Percentiles rank a stretch among this genome's conserved stretches.
These are phyloP conservation scores for Troglohyphantes excavatus DNA, from an alignment of 2,888 invertebrate genomes.

Conservation along the genomic window DNA sequence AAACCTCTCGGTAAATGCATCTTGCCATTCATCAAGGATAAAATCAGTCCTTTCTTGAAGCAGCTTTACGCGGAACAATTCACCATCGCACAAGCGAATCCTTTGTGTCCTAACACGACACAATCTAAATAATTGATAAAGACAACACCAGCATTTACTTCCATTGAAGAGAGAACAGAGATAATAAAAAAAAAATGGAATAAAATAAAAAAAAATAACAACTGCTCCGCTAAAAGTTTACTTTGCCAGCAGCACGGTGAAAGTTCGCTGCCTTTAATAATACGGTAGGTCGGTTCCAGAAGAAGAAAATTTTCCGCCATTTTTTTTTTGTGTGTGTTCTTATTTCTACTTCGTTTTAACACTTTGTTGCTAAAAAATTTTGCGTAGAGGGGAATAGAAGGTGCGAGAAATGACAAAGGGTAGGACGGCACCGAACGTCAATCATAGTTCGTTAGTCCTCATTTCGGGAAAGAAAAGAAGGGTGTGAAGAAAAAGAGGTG, in stretches of 20 bases:
- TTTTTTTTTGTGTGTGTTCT: background rate
- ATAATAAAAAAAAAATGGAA: constrained; percentile 7
- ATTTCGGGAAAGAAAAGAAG: constrained; percentile 67
- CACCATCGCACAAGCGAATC: background rate
- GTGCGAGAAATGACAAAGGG: constrained; percentile 24
- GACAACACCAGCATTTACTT: constrained; percentile 65
- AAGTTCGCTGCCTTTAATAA: constrained; percentile 67
- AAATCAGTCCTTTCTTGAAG: too few relatives aligned
- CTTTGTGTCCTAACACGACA: constrained; percentile 41
- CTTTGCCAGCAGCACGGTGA: constrained; percentile 40
- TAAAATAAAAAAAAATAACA: constrained; percentile 26
- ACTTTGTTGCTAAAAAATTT: constrained; percentile 9
- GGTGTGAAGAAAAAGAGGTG: constrained; percentile 30
- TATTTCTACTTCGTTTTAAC: background rate
- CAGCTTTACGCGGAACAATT: background rate
- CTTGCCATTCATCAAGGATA: constrained; percentile 26
- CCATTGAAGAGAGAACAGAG: constrained; percentile 15
- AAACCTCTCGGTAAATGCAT: constrained; percentile 2
- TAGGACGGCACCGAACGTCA: constrained; percentile 60
- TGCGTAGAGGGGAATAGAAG: background rate
- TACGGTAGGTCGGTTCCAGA: constrained; percentile 47
- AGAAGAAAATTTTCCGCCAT: constrained; percentile 52
- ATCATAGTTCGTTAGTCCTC: constrained; percentile 77
- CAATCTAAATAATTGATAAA: constrained; percentile 78
- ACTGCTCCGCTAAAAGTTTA: constrained; percentile 52